A percentile compares a stretch with the other conserved stretches of the same genome.
These are phyloP conservation scores for Dynastes grantii DNA, from an alignment of 2,888 invertebrate genomes.

Conservation along the genomic window DNA sequence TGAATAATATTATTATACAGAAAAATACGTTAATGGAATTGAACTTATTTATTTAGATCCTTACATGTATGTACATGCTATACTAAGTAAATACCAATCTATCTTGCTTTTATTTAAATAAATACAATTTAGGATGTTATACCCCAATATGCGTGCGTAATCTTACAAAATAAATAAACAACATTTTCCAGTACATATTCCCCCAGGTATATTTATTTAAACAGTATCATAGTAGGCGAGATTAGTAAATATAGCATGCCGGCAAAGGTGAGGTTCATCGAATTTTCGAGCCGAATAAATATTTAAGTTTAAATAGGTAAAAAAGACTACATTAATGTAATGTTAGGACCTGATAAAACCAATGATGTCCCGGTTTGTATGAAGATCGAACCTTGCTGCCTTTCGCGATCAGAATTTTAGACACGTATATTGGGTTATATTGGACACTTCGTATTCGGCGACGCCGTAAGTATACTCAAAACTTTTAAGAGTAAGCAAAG, in stretches of 20 bases:
- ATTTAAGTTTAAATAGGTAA: conserved; percentile 43
- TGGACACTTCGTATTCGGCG: conserved; percentile 56
- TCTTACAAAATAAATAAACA: too few relatives aligned
- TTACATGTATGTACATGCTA: neutral
- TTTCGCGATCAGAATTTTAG: conserved; percentile 49
- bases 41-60: neutral
- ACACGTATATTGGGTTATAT: conserved; percentile 55
- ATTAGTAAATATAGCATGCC: conserved; percentile 5
- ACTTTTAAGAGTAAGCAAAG: conserved; percentile 55
- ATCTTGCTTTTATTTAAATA: neutral
- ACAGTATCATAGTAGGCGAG: neutral
- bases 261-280: conserved; percentile 10
- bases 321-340: conserved; percentile 34
- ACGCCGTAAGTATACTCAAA: conserved; percentile 54
- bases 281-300: conserved; percentile 30
- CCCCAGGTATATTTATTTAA: conserved; percentile 2
- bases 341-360: conserved; percentile 6
- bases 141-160: too few relatives aligned
- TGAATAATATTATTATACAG: too few relatives aligned
- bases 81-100: neutral
- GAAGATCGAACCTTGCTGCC: conserved; percentile 17
- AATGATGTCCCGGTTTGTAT: conserved; percentile 4
- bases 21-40: neutral
- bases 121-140: too few relatives aligned
- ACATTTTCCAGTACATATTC: too few relatives aligned